Evolutionary conservation across 2,888 invertebrate genomes (phyloP).

Genomic region (Lordiphosa fenestrarum): DNA sequence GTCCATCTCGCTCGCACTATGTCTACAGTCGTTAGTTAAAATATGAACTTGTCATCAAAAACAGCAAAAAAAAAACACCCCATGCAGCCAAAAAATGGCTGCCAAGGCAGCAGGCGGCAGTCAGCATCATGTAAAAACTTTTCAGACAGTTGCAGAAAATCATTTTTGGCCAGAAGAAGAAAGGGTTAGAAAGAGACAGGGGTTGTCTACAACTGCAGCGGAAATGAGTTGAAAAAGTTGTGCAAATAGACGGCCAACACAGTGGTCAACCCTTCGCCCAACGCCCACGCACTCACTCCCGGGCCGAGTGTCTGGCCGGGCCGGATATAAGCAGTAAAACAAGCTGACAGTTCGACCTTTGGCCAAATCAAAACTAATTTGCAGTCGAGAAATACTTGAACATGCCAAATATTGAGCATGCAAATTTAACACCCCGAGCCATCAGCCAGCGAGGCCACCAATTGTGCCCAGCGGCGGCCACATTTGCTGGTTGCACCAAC

Average conservation of each 20-base stretch:
- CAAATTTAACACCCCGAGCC: slow-evolving; percentile 47
- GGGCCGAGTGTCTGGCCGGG: slow-evolving; percentile 21
- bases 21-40: slow-evolving; percentile 69
- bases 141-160: slow-evolving; percentile 73
- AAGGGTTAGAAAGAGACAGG: slow-evolving; percentile 7
- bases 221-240: slow-evolving; percentile 78
- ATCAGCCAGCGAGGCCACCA: slow-evolving; percentile 47
- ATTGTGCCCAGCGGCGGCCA: slow-evolving; percentile 69
- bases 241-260: slow-evolving; percentile 60
- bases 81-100: slow-evolving; percentile 57
- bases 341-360: slow-evolving; percentile 54
- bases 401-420: slow-evolving; percentile 36
- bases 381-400: slow-evolving; percentile 11
- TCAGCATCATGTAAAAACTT: slow-evolving; percentile 57
- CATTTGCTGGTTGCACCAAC: slow-evolving; percentile 59
- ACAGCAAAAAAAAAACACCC: slow-evolving; percentile 16
- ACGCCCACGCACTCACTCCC: not conserved
- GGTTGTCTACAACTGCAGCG: slow-evolving; percentile 63
- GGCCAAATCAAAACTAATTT: slow-evolving; percentile 64
- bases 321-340: slow-evolving; percentile 72
- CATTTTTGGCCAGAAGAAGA: slow-evolving; percentile 52
- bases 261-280: slow-evolving; percentile 16
- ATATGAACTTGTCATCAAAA: slow-evolving; percentile 68
- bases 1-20: slow-evolving; percentile 12
- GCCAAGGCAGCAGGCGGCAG: slow-evolving; percentile 36